phyloP scores from a whole-genome alignment of 1,140 invertebrate species.

The Doryteuthis pealeii region DNA sequence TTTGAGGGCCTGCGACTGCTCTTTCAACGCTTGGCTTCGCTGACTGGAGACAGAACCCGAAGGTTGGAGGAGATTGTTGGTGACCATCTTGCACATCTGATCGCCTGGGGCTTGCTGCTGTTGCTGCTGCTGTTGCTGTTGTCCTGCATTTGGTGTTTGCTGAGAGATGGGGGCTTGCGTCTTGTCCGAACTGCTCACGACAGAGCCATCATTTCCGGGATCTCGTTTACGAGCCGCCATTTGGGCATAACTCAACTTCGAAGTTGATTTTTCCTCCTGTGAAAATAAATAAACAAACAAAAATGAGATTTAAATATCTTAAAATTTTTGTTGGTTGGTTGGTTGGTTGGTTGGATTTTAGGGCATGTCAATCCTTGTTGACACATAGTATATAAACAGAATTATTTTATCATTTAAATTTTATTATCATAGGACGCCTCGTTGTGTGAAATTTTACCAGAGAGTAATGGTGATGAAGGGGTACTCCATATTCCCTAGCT shows the following conservation, averaged over 20 bases:
- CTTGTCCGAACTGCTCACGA: conserved; percentile 5
- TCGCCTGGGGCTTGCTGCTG: conserved; percentile 16
- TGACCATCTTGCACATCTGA: neutral
- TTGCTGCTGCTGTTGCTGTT: neutral
- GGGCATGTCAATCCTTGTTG: too few species aligned
- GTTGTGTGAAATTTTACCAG: too few species aligned
- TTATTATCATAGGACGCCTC: too few species aligned
- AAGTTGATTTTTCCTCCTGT: conserved; percentile 30
- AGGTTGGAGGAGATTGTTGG: neutral
- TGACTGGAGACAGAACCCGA: neutral
- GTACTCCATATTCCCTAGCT: too few species aligned
- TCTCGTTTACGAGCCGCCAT: conserved; percentile 75
- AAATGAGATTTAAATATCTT: too few species aligned
- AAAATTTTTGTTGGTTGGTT: too few species aligned
- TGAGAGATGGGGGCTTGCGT: neutral
- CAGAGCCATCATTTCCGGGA: conserved; percentile 34
- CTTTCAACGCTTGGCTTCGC: conserved; percentile 3
- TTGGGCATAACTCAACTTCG: conserved; percentile 77
- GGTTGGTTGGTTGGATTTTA: too few species aligned
- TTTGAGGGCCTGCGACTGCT: neutral
- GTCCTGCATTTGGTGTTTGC: conserved; percentile 2
- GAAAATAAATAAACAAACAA: conserved; percentile 25
- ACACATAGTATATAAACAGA: too few species aligned
- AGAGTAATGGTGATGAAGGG: too few species aligned
- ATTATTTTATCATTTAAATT: too few species aligned